Evolutionary conservation across 2,113 vertebrate species (phyloP).

Genomic region (Hippocampus guttulatus): DNA sequence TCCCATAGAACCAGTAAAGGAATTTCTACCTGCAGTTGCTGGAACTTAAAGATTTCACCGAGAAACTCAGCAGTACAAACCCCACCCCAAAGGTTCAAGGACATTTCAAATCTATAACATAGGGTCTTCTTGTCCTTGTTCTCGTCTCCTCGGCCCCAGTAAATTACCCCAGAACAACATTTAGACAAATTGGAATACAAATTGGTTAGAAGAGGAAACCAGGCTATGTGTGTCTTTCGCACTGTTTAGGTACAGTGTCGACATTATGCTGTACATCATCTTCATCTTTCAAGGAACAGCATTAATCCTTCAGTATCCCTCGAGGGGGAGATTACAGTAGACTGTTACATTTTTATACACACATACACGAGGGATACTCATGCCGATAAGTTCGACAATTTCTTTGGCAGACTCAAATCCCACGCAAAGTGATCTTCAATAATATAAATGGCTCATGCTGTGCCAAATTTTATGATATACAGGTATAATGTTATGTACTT

Average conservation of each 20-base stretch:
- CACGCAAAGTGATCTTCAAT: conserved; percentile 21
- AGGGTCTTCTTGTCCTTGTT: too few species aligned
- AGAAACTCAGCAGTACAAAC: too few species aligned
- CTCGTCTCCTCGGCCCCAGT: too few species aligned
- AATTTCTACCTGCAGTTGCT: too few species aligned
- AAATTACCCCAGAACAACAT: too few species aligned
- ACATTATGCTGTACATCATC: not conserved
- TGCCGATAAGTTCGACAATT: conserved; percentile 23
- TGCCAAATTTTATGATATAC: conserved; percentile 30
- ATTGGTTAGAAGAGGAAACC: not conserved
- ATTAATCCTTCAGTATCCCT: not conserved
- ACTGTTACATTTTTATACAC: not conserved
- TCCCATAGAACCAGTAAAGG: too few species aligned
- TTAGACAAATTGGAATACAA: not conserved
- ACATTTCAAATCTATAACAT: too few species aligned
- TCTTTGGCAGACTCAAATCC: conserved; percentile 27
- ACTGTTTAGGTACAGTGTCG: not conserved
- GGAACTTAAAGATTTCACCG: too few species aligned
- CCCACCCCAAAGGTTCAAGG: too few species aligned
- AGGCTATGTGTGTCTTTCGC: not conserved
- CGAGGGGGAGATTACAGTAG: not conserved
- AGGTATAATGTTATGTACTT: conserved; percentile 4
- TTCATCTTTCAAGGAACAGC: conserved; percentile 2
- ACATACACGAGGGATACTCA: not conserved
- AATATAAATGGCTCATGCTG: not conserved